Conservation (phyloP, 2,888 invertebrate genomes). For the Phymatocera aterrima region DNA sequence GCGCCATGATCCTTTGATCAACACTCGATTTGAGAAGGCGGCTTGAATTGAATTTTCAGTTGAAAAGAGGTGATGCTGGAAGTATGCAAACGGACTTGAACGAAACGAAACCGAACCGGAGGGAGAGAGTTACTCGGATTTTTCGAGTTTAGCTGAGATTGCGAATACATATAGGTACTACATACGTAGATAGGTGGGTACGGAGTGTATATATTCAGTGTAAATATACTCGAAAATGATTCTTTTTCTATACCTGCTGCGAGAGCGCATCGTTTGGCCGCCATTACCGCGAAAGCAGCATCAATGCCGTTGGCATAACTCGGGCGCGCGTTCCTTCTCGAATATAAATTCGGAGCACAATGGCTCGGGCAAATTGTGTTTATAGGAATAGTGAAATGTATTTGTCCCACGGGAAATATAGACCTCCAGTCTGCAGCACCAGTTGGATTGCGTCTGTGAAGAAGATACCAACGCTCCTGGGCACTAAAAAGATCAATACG, state of each 20-base stretch:
- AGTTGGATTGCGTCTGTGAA: constrained; percentile 69
- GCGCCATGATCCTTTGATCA: background rate
- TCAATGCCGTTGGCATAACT: background rate
- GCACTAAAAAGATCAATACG: constrained; percentile 75
- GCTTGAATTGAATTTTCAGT: too few relatives aligned
- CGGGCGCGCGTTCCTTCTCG: constrained; percentile 18
- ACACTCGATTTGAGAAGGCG: background rate
- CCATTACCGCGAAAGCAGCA: constrained; percentile 26
- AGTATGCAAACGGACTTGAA: background rate
- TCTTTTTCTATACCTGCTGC: background rate
- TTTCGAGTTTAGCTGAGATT: background rate
- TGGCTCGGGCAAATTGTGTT: constrained; percentile 73
- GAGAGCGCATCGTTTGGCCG: background rate
- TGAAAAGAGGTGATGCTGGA: background rate
- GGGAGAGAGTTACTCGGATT: background rate
- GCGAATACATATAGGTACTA: too few relatives aligned
- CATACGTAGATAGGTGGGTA: too few relatives aligned
- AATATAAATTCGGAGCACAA: constrained; percentile 61
- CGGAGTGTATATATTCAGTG: background rate
- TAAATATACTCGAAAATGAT: background rate
- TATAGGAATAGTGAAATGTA: constrained; percentile 73
- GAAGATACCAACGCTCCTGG: constrained; percentile 65
- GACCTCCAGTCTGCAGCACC: constrained; percentile 69
- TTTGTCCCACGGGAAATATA: constrained; percentile 74
- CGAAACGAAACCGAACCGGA: background rate